phyloP scores from a whole-genome alignment of 1,140 invertebrate species.

The Sycophaga agraensis region DNA sequence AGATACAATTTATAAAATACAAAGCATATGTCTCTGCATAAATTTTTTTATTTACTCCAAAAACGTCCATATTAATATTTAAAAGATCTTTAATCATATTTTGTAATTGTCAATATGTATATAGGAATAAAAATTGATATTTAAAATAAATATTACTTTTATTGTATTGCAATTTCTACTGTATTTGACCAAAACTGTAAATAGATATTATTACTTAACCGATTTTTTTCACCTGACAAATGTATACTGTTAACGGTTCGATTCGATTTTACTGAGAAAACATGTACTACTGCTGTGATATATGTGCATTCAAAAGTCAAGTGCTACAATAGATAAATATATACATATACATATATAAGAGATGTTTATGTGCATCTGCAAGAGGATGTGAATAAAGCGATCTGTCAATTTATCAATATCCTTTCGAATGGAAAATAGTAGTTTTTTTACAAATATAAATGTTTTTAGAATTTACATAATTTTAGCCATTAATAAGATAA shows the following conservation, averaged over 20 bases:
- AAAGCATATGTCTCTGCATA: too few relatives aligned
- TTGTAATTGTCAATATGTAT: too few relatives aligned
- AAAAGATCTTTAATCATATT: too few relatives aligned
- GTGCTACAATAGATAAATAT: constrained; percentile 12
- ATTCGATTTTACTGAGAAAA: constrained; percentile 23
- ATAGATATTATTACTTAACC: neutral
- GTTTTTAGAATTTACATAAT: neutral
- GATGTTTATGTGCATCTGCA: constrained; percentile 12
- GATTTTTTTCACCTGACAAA: constrained; percentile 6
- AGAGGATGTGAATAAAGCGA: constrained; percentile 16
- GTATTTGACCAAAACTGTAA: neutral
- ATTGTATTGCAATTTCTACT: neutral
- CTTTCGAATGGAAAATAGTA: too few relatives aligned
- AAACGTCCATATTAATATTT: too few relatives aligned
- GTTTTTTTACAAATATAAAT: neutral
- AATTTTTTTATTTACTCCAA: too few relatives aligned
- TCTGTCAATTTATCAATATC: neutral
- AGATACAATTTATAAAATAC: too few relatives aligned
- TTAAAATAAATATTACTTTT: too few relatives aligned
- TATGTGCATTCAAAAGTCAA: constrained; percentile 33
- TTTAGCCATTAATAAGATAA: neutral
- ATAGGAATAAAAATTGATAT: too few relatives aligned
- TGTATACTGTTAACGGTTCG: constrained; percentile 14
- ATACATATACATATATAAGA: neutral
- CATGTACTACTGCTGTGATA: constrained; percentile 34